These are phyloP conservation scores for Poecilus cupreus DNA, from an alignment of 2,888 invertebrate genomes.

Conservation along the genomic window DNA sequence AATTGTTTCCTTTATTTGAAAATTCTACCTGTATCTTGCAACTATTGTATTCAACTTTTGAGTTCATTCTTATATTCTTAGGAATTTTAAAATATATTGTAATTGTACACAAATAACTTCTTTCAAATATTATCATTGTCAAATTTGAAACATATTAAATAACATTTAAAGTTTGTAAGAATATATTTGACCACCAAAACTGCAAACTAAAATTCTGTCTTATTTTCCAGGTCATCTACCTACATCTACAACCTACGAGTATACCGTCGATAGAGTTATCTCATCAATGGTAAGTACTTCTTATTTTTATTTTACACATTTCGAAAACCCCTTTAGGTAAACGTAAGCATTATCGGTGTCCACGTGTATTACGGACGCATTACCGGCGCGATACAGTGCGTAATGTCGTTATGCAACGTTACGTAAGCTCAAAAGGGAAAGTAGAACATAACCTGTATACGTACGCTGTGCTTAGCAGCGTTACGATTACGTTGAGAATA, in stretches of 20 bases:
- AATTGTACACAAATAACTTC: not conserved
- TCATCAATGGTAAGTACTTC: not conserved
- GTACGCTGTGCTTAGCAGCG: not conserved
- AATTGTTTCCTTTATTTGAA: conserved; percentile 33
- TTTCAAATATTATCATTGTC: not conserved
- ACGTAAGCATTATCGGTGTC: not conserved
- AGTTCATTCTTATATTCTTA: conserved; percentile 14
- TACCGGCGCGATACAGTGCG: conserved; percentile 33
- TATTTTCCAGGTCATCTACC: too few relatives aligned
- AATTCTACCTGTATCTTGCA: not conserved
- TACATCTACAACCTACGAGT: too few relatives aligned
- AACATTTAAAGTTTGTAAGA: not conserved
- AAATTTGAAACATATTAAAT: conserved; percentile 23
- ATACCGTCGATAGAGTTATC: too few relatives aligned
- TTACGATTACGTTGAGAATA: not conserved
- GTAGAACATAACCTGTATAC: conserved; percentile 51
- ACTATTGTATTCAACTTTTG: not conserved
- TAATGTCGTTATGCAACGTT: conserved; percentile 51
- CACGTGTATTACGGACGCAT: not conserved
- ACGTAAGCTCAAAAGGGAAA: conserved; percentile 52
- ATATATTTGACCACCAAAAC: not conserved
- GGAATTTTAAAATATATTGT: conserved; percentile 30
- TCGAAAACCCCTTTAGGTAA: not conserved
- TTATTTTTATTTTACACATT: not conserved
- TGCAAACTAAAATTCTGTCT: too few relatives aligned